These are phyloP conservation scores for Catocala nupta DNA, from an alignment of 2,888 invertebrate species.

Conservation along the genomic window DNA sequence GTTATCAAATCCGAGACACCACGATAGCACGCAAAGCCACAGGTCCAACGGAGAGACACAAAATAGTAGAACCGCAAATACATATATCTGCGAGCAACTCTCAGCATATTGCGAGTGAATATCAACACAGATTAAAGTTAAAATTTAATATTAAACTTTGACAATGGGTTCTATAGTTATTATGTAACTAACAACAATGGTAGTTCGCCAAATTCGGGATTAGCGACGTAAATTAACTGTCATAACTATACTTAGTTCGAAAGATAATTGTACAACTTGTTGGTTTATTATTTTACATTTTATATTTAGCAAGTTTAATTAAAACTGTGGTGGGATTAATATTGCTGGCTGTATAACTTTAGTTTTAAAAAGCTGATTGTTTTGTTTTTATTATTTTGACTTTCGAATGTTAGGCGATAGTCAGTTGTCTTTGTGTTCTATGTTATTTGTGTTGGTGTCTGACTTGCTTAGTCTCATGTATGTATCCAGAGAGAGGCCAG, in stretches of 20 bases:
- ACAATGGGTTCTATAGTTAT: conserved; percentile 41
- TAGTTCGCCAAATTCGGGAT: conserved; percentile 35
- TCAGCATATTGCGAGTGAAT: not conserved
- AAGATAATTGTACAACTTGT: conserved; percentile 31
- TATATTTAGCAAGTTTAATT: conserved; percentile 7
- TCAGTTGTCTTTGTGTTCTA: too few relatives aligned
- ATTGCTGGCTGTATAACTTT: too few relatives aligned
- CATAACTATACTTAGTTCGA: conserved; percentile 28
- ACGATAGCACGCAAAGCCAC: not conserved
- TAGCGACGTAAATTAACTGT: conserved; percentile 45
- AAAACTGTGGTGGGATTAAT: not conserved
- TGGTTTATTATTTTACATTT: conserved; percentile 32
- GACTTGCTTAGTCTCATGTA: too few relatives aligned
- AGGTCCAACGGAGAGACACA: not conserved
- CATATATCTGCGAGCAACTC: not conserved
- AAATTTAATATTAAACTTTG: conserved; percentile 51
- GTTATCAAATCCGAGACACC: too few relatives aligned
- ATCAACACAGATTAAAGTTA: conserved; percentile 34
- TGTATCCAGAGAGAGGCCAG: too few relatives aligned
- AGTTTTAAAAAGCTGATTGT: too few relatives aligned
- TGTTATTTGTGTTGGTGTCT: too few relatives aligned
- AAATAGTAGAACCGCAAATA: not conserved
- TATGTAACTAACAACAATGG: conserved; percentile 44
- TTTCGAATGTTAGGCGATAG: too few relatives aligned
- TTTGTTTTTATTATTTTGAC: too few relatives aligned